Evolutionary conservation across 2,113 vertebrate species (phyloP), one percentile per base, ranked within the genome.

Genomic region (Phyllopteryx taeniolatus): DNA sequence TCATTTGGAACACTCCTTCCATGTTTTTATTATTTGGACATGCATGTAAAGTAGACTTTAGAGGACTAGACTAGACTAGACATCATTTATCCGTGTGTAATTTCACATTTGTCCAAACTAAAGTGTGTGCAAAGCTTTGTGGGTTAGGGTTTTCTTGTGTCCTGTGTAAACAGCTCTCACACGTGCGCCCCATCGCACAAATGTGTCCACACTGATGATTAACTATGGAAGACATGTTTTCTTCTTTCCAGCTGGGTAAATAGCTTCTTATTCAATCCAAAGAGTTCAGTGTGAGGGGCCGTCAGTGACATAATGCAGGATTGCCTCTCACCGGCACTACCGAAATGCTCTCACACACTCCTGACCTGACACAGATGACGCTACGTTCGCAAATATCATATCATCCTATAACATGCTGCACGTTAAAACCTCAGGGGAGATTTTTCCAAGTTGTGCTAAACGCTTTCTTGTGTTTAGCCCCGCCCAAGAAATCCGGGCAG

Each of bases 161-260:
- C 57, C 47, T 13, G 53, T 79, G 60, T 70, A 65, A 67, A 67
- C 35, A 19, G 46, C 60, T 49, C 71, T 69, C 0, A 70, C 56
- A 54, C 62, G 74, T 27, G 61, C 33, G n/a, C 19, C 35, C 43
- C 47, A 14, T 60, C 53, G 62, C 10, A 47, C 70, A 69, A 43
- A 0, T 70, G 67, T 74, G 70, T 66, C 79, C 71, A 73, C 61
- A 75, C 33, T 19, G 53, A 65, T 65, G 61, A 64, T 19, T 35
- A 69, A 72, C 31, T 22, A 47, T 53, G 35, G 39, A 63, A 69
- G 14, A 42, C 62, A 72, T 61, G 9, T 10, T 63, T 22, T 22
- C 61, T n/a, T 39, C 15, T 43, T 63, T 35, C 19, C 35, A 43
- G 8, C 39, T 43, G 10, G 19, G 39, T 68, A 27, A 13, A 5